These are phyloP conservation scores for Campoletis raptor DNA, from an alignment of 2,888 invertebrate genomes.

Conservation along the genomic window DNA sequence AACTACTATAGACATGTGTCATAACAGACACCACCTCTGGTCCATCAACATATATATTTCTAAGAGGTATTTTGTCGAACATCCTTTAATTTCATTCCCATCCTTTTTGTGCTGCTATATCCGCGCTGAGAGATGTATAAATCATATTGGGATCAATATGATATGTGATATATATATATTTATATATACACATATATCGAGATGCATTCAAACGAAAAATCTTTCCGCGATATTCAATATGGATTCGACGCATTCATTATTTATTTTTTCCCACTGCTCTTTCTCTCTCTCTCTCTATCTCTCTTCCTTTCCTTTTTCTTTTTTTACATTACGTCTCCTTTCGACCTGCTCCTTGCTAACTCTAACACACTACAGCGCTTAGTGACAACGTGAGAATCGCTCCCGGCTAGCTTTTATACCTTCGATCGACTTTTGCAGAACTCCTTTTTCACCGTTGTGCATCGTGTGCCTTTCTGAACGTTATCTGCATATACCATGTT, in stretches of 20 bases:
- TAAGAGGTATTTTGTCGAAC: not conserved
- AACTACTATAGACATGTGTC: not conserved
- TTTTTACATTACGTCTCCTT: not conserved
- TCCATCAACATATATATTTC: not conserved
- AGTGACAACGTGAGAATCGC: constrained; percentile 6
- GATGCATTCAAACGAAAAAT: not conserved
- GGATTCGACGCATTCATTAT: not conserved
- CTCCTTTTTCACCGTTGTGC: constrained; percentile 2
- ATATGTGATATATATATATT: not conserved
- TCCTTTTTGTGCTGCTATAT: not conserved
- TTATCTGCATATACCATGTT: constrained; percentile 36
- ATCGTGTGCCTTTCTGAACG: constrained; percentile 6
- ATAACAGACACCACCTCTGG: not conserved
- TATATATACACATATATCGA: not conserved
- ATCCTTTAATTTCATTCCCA: constrained; percentile 20
- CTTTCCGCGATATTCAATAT: not conserved
- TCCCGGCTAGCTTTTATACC: constrained; percentile 32
- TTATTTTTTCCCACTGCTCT: not conserved
- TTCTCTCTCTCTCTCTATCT: not conserved
- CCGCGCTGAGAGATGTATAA: not conserved
- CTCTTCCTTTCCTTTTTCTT: not conserved
- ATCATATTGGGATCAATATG: constrained; percentile 31
- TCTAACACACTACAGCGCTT: constrained; percentile 12
- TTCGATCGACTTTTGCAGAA: constrained; percentile 52
- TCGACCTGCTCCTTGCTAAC: not conserved